Evolutionary conservation across 2,888 invertebrate species (phyloP), one percentile per base, ranked within the genome.

Genomic region (Dione juno): DNA sequence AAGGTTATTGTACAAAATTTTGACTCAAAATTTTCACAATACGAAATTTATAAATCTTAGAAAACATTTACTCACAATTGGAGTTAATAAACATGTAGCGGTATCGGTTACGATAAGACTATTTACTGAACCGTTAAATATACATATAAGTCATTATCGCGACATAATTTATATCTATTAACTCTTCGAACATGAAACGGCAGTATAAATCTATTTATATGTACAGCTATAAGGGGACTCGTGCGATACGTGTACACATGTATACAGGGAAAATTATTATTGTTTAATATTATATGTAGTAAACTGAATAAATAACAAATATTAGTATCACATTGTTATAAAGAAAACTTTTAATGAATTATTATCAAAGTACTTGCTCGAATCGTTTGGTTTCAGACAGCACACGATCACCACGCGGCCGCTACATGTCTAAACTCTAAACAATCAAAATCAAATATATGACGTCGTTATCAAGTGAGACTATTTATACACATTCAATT

Each of bases 61-160:
- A 45, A 45, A 45, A 61, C 28, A 61, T 28, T 61, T n/a, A 11
- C 45, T 45, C 28, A 45, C 28, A 45, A 45, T 45, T 45, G 45
- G 10, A 35, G n/a, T 5, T n/a, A 61, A 45, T 35, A 45, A 45
- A 45, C 35, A 45, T 16, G 37, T 37, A 57, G 43, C 45, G 2
- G 43, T 45, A 45, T 61, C 43, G 41, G 52, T 40, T 21, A 43
- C 58, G 70, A 72, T 72, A 74, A 67, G 50, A 53, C 40, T 70
- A 66, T 75, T 75, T 74, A 72, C 66, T 70, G 70, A 72, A 69
- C 59, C 64, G 61, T 67, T 69, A 59, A 69, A 75, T 67, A 66
- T 40, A 57, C 16, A 57, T 64, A 70, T 63, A 68, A 61, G 45
- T 45, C 45, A 61, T 61, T 61, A 53, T 45, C 66, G 66, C 66